phyloP scores from a whole-genome alignment of 35 echinoderm and acorn worm genomes.

The Patiria miniata region DNA sequence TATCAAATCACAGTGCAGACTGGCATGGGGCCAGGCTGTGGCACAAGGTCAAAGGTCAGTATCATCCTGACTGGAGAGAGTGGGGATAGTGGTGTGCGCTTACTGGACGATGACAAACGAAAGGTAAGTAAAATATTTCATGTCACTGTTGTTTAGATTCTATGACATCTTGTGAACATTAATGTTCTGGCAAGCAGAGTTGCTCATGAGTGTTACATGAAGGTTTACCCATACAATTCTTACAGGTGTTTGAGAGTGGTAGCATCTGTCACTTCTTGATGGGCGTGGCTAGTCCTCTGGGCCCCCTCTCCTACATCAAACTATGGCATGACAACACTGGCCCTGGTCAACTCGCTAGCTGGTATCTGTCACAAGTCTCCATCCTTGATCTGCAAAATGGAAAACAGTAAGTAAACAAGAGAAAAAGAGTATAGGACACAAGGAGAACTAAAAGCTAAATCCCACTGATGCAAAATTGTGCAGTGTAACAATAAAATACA shows the following conservation, averaged over 20 bases:
- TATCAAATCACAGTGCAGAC: constrained; percentile 69
- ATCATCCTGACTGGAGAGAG: constrained; percentile 58
- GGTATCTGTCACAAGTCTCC: constrained; percentile 61
- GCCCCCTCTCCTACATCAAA: constrained; percentile 42
- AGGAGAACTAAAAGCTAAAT: no score
- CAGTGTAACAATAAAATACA: no score
- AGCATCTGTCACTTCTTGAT: constrained; percentile 66
- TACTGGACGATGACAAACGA: constrained; percentile 62
- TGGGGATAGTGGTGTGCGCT: constrained; percentile 47
- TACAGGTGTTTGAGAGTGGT: constrained; percentile 59
- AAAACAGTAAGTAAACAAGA: constrained; percentile 52
- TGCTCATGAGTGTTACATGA: no score
- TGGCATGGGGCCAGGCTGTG: constrained; percentile 53
- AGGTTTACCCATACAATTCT: no score
- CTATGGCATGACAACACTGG: constrained; percentile 78
- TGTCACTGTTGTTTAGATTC: no score
- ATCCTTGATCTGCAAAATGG: constrained; percentile 62
- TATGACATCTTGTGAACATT: no score
- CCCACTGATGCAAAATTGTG: no score
- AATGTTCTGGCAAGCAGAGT: no score
- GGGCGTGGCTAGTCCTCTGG: constrained; percentile 30
- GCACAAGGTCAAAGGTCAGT: constrained; percentile 68
- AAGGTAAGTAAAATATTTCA: constrained; percentile 38
- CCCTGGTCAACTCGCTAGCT: constrained; percentile 46
- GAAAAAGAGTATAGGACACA: no score